Evolutionary conservation across 2,113 vertebrate genomes (phyloP).

Genomic region (Apeltes quadracus): DNA sequence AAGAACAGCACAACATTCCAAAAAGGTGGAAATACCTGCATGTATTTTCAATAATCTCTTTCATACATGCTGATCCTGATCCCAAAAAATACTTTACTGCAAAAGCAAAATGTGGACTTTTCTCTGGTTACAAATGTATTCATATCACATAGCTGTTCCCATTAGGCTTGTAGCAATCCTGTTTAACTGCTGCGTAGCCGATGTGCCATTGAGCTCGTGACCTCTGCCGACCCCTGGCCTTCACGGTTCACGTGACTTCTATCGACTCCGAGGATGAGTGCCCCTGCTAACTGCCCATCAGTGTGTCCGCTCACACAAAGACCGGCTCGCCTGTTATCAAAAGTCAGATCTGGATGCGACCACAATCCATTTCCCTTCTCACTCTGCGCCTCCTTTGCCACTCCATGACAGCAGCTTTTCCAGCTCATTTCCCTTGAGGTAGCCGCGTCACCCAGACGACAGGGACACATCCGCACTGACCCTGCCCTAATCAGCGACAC

Average conservation of each 20-base stretch:
- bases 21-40: background rate
- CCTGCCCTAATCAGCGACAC: slow-evolving; percentile 56
- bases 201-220: slow-evolving; percentile 29
- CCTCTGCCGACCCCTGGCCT: slow-evolving; percentile 67
- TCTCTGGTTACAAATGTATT: slow-evolving; percentile 18
- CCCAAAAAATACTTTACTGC: background rate
- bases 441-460: slow-evolving; percentile 35
- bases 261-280: slow-evolving; percentile 70
- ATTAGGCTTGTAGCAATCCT: slow-evolving; percentile 43
- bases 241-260: slow-evolving; percentile 62
- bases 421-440: slow-evolving; percentile 74
- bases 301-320: slow-evolving; percentile 69
- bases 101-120: slow-evolving; percentile 27
- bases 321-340: slow-evolving; percentile 61
- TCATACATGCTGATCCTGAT: too few species aligned
- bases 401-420: slow-evolving; percentile 74
- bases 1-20: background rate
- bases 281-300: slow-evolving; percentile 65
- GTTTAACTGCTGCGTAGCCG: slow-evolving; percentile 19
- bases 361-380: slow-evolving; percentile 67
- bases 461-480: slow-evolving; percentile 37
- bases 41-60: background rate
- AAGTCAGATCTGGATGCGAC: slow-evolving; percentile 68
- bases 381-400: slow-evolving; percentile 48
- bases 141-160: slow-evolving; percentile 22